Conservation (phyloP, 2,797 vertebrate species). For the Poeciliopsis paucimaculata region DNA sequence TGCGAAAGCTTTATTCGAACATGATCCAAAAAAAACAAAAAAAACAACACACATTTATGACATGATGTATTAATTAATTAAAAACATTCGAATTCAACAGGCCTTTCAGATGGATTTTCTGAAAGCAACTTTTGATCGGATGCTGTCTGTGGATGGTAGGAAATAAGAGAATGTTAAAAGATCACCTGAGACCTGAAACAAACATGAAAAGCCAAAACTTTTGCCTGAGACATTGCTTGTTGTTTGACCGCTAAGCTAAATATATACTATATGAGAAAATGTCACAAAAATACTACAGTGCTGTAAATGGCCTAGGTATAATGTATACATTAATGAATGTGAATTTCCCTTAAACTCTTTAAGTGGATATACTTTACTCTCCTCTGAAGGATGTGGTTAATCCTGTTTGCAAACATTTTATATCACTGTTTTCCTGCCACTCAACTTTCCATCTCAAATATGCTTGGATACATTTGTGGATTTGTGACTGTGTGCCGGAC, state of each 20-base stretch:
- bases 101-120: background rate
- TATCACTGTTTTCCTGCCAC: background rate
- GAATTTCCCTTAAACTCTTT: background rate
- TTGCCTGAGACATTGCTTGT: background rate
- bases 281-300: background rate
- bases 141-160: background rate
- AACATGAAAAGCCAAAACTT: background rate
- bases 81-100: background rate
- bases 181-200: background rate
- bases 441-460: background rate
- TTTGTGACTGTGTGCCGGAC: background rate
- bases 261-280: background rate
- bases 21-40: background rate
- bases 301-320: background rate
- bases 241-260: background rate
- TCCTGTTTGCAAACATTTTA: background rate
- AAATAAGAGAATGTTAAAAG: background rate
- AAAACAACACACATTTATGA: background rate
- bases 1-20: constrained; percentile 7
- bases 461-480: background rate
- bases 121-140: background rate
- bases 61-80: background rate
- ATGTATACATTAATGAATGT: background rate
- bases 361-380: background rate
- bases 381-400: background rate